A percentile compares a stretch with the other conserved stretches of the same genome.
Evolutionary conservation across 2,113 vertebrate species (phyloP).

Genomic region (Ovibos moschatus): DNA sequence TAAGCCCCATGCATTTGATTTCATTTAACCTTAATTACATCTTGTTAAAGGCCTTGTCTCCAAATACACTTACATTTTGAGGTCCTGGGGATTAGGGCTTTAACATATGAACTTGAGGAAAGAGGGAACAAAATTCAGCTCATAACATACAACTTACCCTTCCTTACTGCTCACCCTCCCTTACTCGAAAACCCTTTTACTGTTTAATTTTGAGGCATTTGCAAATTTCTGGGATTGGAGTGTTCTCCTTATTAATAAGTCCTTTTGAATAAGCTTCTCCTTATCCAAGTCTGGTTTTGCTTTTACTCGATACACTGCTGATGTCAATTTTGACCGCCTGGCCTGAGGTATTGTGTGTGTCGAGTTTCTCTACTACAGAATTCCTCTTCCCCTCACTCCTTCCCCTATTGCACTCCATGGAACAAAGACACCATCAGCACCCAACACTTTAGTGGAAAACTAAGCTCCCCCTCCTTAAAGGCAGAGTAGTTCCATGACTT

Average conservation of each 20-base stretch:
- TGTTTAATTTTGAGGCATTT: neutral
- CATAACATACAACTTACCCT: neutral
- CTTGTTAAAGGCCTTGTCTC: neutral
- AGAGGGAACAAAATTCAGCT: neutral
- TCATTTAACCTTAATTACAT: neutral
- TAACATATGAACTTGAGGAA: neutral
- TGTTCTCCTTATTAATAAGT: neutral
- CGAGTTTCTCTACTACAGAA: neutral
- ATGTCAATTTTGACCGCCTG: neutral
- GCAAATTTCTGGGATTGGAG: neutral
- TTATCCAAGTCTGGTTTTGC: neutral
- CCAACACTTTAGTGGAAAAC: neutral
- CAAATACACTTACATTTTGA: neutral
- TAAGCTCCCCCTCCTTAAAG: neutral
- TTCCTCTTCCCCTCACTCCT: rapidly evolving
- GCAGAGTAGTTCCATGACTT: neutral
- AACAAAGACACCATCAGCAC: neutral
- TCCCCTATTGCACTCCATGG: neutral
- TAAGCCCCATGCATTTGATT: neutral
- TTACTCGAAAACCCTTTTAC: neutral
- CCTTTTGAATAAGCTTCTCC: neutral
- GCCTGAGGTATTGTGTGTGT: neutral
- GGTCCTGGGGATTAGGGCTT: neutral
- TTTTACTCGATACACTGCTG: neutral
- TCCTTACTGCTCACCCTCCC: neutral